A percentile compares a stretch with the other conserved stretches of the same genome.
Conservation (phyloP, 2,888 invertebrate genomes). For the Actias luna region DNA sequence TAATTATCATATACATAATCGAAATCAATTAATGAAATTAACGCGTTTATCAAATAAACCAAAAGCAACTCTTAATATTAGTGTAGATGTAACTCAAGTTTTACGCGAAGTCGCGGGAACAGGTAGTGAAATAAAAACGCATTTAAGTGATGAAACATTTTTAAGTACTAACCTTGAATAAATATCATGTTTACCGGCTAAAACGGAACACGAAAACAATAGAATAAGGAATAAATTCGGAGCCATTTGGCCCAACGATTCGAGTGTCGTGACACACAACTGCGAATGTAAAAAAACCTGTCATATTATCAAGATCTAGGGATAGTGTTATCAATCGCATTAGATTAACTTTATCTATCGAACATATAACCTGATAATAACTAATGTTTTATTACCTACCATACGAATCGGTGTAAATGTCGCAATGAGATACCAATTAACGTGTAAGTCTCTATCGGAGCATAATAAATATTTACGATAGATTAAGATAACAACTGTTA, state of each 20-base stretch:
- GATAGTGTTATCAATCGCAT: not conserved
- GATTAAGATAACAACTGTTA: too few species aligned
- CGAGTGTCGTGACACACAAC: not conserved
- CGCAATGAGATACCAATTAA: too few species aligned
- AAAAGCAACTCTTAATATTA: too few species aligned
- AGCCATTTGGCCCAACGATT: not conserved
- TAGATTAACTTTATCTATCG: not conserved
- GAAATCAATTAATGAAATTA: too few species aligned
- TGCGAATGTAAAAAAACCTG: not conserved
- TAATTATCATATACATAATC: too few species aligned
- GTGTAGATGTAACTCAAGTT: too few species aligned
- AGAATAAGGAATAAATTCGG: not conserved
- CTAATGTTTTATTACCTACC: not conserved
- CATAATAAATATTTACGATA: too few species aligned
- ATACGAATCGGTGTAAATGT: not conserved
- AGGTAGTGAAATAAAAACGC: not conserved
- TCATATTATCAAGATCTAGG: not conserved
- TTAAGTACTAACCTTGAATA: not conserved
- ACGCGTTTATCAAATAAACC: too few species aligned
- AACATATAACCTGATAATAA: not conserved
- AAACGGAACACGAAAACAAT: not conserved
- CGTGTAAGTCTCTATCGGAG: too few species aligned
- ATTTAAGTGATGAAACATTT: not conserved
- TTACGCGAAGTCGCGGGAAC: too few species aligned
- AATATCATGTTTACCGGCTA: slow-evolving; percentile 7